A percentile compares a stretch with the other conserved stretches of the same genome.
Conservation (phyloP, 2,113 vertebrate genomes). For the Lipophrys pholis region DNA sequence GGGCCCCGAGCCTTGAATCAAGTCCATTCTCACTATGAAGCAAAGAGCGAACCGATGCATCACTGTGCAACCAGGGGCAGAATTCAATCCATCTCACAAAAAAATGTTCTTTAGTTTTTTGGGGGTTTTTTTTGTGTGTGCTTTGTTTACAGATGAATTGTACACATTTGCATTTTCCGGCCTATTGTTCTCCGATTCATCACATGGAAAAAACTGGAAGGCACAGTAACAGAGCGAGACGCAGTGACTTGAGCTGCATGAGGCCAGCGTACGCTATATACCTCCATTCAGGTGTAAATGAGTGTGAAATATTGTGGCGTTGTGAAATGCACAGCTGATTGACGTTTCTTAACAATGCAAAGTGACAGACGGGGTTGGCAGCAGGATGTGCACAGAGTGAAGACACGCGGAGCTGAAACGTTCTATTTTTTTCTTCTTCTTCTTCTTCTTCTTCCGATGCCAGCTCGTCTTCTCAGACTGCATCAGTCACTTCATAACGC, state of each 20-base stretch:
- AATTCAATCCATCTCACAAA: no score
- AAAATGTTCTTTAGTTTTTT: no score
- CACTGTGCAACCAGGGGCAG: no score
- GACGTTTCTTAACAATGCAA: constrained; percentile 23
- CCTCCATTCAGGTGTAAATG: constrained; percentile 55
- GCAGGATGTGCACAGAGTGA: constrained; percentile 3
- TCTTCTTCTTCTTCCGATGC: no score
- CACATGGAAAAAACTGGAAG: not conserved
- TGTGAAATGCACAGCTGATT: constrained; percentile 17
- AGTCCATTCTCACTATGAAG: no score
- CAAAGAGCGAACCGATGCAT: no score
- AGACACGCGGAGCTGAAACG: not conserved
- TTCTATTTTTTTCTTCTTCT: not conserved
- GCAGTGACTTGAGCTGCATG: constrained; percentile 7
- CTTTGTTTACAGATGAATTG: constrained; percentile 30
- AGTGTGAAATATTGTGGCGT: constrained; percentile 34
- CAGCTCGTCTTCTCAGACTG: no score
- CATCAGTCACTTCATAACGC: no score
- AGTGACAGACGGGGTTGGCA: constrained; percentile 24
- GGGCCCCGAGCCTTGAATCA: no score
- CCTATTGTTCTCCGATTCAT: not conserved
- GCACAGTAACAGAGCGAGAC: not conserved
- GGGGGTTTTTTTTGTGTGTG: no score
- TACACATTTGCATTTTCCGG: constrained; percentile 34
- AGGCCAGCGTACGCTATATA: constrained; percentile 8